Evolutionary conservation across 2,888 invertebrate genomes (phyloP).

Genomic region (Deladenus siricidicola): DNA sequence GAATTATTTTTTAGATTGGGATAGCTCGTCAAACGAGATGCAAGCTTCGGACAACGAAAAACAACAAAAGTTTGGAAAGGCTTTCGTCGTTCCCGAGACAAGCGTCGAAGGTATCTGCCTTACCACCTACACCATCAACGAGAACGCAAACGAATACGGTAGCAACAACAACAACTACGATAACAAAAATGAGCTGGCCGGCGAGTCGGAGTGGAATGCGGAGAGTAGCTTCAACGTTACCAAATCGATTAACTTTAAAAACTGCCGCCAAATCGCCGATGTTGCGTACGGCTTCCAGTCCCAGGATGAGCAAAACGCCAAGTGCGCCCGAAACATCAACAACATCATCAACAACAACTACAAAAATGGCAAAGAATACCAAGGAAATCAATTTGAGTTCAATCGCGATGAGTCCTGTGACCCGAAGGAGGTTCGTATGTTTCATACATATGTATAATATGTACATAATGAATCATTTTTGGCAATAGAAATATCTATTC

Average conservation of each 20-base stretch:
- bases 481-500: background rate
- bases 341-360: background rate
- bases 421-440: conserved; percentile 10
- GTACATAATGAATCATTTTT: background rate
- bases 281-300: conserved; percentile 18
- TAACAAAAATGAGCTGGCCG: no score
- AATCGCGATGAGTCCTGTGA: conserved; percentile 6
- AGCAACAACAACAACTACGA: background rate
- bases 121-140: conserved; percentile 17
- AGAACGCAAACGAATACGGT: background rate
- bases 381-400: background rate
- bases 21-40: background rate
- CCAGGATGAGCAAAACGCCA: background rate
- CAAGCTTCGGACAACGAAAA: background rate
- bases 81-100: conserved; percentile 2
- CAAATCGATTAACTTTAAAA: conserved; percentile 35
- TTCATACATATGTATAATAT: no score
- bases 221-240: conserved; percentile 42
- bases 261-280: conserved; percentile 27
- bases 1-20: no score
- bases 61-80: background rate
- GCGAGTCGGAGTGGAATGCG: background rate
- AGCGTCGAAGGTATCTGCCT: conserved; percentile 26
- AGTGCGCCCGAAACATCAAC: background rate
- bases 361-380: no score